A percentile compares a stretch with the other conserved stretches of the same genome.
Conservation (phyloP, 2,888 invertebrate genomes). For the Watsonalla cultraria region DNA sequence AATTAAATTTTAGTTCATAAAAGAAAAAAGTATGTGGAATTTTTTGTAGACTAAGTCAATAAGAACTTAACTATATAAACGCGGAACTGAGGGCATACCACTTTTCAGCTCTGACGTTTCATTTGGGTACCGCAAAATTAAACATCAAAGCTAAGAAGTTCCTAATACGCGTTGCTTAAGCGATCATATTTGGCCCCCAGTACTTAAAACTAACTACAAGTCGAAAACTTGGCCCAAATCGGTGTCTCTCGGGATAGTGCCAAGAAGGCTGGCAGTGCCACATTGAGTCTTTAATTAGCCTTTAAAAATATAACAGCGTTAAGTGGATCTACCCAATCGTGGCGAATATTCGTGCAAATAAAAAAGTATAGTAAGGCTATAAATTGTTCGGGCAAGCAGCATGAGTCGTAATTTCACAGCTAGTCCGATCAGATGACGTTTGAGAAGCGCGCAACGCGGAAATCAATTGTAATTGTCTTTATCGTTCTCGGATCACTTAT, state of each 20-base stretch:
- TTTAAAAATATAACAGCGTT: background rate
- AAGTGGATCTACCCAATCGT: background rate
- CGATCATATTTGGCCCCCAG: background rate
- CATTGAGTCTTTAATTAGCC: background rate
- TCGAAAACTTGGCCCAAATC: too few species aligned
- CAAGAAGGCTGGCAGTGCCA: too few species aligned
- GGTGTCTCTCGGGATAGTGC: too few species aligned
- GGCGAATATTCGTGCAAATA: background rate
- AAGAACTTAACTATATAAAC: background rate
- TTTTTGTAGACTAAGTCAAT: background rate
- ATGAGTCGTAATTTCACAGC: conserved; percentile 45
- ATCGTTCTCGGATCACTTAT: conserved; percentile 37
- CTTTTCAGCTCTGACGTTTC: too few species aligned
- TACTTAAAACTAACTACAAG: background rate
- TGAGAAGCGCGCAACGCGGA: conserved; percentile 43
- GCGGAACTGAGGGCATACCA: too few species aligned
- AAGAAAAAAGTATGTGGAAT: too few species aligned
- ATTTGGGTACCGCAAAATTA: too few species aligned
- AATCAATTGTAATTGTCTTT: conserved; percentile 59
- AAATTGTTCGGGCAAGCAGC: conserved; percentile 2
- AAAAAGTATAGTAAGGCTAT: background rate
- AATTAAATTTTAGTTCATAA: too few species aligned
- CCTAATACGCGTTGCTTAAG: too few species aligned
- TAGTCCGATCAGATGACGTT: conserved; percentile 53
- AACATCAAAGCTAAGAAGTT: too few species aligned